Base-by-base conservation (phyloP, 2,797 vertebrate species). In the Chelonia mydas region DNA sequence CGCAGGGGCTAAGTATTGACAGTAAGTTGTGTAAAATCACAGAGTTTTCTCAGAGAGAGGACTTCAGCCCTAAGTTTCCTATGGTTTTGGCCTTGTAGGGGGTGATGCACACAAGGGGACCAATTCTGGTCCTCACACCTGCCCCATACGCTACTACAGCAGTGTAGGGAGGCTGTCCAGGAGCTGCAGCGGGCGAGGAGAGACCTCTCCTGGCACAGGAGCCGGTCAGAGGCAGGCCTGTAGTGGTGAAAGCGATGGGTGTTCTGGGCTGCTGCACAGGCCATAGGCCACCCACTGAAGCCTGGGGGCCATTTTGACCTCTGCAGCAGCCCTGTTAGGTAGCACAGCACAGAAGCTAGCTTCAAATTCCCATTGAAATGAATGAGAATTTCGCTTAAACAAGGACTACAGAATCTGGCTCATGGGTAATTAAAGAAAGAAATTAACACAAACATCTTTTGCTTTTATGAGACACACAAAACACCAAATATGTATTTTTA, bases 161-260 rank as follows among this genome's bases (percentile, higher is more conserved):
- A 16, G 28, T 31, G 28, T 31, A 31, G 13, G 13, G 11, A 15
- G 28, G 57, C 28, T 59, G 12, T 31, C 31, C 11, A 59, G 57
- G 57, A 59, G 57, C 57, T 59, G 5, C 57, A 59, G 28, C 5
- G 27, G 28, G 57, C 11, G 27, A 59, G 27, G 27, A 57, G 55
- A 57, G 5, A 27, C 9, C 55, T 57, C 55, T 59, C 27, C 27
- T 59, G 55, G 27, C 25, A 28, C 55, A 53, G 51, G 51, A 53
- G 16, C 51, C 51, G 6, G n/a, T 68, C 7, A 7, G n/a, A 68
- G n/a, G 65, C 65, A 68, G n/a, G 33, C n/a, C n/a, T 17, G n/a
- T n/a, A 37, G n/a, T 19, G 33, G 15, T 37, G 65, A 68, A 31
- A 9, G 5, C 3, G 11, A 1, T 0, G 0, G 65, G 31, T 72